Conservation (phyloP, 2,113 vertebrate species). For the Pelodiscus sinensis region DNA sequence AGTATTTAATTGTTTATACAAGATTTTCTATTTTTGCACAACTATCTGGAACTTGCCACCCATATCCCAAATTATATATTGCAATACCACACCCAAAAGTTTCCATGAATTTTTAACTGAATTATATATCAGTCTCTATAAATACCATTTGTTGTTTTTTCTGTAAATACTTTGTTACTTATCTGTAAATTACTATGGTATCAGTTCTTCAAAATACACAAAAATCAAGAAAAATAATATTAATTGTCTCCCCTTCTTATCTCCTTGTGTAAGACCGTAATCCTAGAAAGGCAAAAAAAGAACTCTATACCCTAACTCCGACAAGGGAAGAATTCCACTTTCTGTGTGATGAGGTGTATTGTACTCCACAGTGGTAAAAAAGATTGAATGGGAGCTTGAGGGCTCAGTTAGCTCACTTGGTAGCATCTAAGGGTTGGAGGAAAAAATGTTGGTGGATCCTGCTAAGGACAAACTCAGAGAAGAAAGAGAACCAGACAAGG, state of each 20-base stretch:
- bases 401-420: not conserved
- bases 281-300: not conserved
- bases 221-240: not conserved
- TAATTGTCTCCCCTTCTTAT: not conserved
- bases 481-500: not conserved
- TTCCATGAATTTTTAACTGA: not conserved
- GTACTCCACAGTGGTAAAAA: not conserved
- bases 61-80: not conserved
- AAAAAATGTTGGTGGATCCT: not conserved
- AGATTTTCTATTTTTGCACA: not conserved
- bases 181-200: not conserved
- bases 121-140: not conserved
- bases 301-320: not conserved
- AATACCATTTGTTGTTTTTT: not conserved
- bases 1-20: not conserved
- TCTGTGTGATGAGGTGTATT: not conserved
- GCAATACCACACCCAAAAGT: not conserved
- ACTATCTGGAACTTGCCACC: not conserved
- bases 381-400: not conserved
- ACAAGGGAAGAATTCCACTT: not conserved
- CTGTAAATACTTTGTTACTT: not conserved
- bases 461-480: not conserved
- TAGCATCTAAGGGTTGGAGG: not conserved
- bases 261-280: not conserved
- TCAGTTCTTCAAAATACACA: not conserved